Base-by-base conservation (phyloP, 2,113 vertebrate genomes). In the Sphyrna mokarran region DNA sequence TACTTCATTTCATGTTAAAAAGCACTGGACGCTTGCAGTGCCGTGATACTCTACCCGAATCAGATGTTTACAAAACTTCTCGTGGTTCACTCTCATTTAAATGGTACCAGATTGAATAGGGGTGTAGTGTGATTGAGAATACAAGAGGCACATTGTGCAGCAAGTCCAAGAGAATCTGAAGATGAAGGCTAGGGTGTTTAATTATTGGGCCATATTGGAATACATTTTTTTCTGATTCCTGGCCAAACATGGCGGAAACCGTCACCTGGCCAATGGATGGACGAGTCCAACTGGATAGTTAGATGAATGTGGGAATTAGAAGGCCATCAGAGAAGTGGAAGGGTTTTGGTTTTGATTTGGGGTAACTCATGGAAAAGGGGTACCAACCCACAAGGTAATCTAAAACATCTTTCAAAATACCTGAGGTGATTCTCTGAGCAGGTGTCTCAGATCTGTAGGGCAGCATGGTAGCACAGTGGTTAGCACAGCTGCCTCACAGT, bases 321-420 rank as follows among this genome's bases (percentile, higher is more conserved):
- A 48, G 20, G 43, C 22, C 23, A 48, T 61, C 20, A 33, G n/a
- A 85, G 22, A 2, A 1, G 40, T 43, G 69, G 29, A 7, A 9
- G 0, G 10, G 14, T 95, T 76, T 70, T 14, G 0, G 78, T n/a
- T 89, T 76, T 54, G 70, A 83, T 37, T 3, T 3, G 70, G 96
- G 96, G 96, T 97, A 96, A 96, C 68, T 96, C n/a, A 96, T 96
- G 97, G 96, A 95, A 95, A 96, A 69, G 90, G 18, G 43, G 89
- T 96, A 16, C 26, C 54, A 61, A 61, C n/a, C 61, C 61, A 7
- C 33, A 66, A 93, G 61, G 33, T n/a, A 29, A 33, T n/a, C 33
- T 7, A 37, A 20, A 93, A 93, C 18, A 68, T n/a, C 33, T 20
- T n/a, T 91, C 86, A 54, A 11, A 37, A 43, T 89, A 96, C 94